Evolutionary conservation across 2,888 invertebrate genomes (phyloP).

Genomic region (Sturmia bella): DNA sequence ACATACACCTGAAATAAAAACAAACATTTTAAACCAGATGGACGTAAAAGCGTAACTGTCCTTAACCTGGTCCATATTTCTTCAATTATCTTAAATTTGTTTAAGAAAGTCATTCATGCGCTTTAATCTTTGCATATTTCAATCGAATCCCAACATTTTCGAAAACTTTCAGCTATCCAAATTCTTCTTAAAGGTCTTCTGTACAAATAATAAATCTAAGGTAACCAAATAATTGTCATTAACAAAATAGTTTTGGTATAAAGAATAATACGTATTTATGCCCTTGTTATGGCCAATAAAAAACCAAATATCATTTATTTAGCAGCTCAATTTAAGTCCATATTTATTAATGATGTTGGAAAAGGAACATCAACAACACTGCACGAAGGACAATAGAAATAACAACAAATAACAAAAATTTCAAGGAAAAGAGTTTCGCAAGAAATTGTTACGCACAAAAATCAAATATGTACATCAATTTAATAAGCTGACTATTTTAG

Average conservation of each 20-base stretch:
- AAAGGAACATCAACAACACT: constrained; percentile 32
- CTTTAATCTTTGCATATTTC: too few relatives aligned
- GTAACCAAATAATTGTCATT: constrained; percentile 31
- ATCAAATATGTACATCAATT: constrained; percentile 33
- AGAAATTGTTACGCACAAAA: constrained; percentile 79
- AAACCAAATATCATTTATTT: constrained; percentile 73
- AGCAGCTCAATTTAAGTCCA: constrained; percentile 73
- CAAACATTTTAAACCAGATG: too few relatives aligned
- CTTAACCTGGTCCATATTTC: too few relatives aligned
- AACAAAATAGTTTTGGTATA: background rate
- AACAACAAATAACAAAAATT: too few relatives aligned
- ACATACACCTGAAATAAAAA: too few relatives aligned
- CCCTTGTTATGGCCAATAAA: constrained; percentile 5
- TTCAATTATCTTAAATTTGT: too few relatives aligned
- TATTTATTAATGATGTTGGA: constrained; percentile 79
- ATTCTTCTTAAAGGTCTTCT: background rate
- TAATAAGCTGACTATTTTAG: constrained; percentile 51
- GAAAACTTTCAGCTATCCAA: constrained; percentile 12
- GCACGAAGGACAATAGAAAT: constrained; percentile 27
- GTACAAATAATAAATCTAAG: constrained; percentile 30
- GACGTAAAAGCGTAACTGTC: too few relatives aligned
- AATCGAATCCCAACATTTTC: too few relatives aligned
- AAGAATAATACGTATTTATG: background rate
- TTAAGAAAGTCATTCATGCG: too few relatives aligned
- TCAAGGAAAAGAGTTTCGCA: constrained; percentile 71